phyloP scores from a whole-genome alignment of 2,888 invertebrate genomes.

The Lasioglossum vierecki region DNA sequence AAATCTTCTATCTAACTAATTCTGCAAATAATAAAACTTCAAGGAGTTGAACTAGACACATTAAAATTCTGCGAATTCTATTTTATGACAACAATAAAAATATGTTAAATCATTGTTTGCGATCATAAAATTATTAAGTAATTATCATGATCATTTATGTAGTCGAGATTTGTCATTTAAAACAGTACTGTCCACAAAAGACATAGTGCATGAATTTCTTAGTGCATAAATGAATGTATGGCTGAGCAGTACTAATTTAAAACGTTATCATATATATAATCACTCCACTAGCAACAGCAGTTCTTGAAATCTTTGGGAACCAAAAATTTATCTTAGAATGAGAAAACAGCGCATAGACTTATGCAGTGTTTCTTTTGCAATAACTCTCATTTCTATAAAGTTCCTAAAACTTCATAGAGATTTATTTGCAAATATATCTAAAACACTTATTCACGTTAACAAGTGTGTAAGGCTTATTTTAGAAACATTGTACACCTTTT shows the following conservation, averaged over 20 bases:
- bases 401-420: constrained; percentile 22
- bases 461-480: constrained; percentile 38
- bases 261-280: constrained; percentile 28
- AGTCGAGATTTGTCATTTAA: neutral
- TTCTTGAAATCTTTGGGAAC: constrained; percentile 23
- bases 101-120: neutral
- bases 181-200: constrained; percentile 10
- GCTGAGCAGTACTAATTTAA: constrained; percentile 1
- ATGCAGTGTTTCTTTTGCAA: constrained; percentile 17
- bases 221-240: neutral
- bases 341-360: constrained; percentile 13
- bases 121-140: neutral
- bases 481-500: constrained; percentile 32
- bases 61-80: constrained; percentile 11
- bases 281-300: constrained; percentile 21
- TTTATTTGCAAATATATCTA: constrained; percentile 32
- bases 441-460: constrained; percentile 5
- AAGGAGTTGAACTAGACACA: neutral
- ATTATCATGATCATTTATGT: constrained; percentile 17
- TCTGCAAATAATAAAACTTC: constrained; percentile 2
- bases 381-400: constrained; percentile 17
- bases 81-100: neutral
- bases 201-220: neutral
- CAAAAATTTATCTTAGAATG: constrained; percentile 23
- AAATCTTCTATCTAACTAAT: neutral